Percentiles rank a stretch among this genome's conserved stretches.
These are phyloP conservation scores for Epinotia bilunana DNA, from an alignment of 2,888 invertebrate genomes.

Conservation along the genomic window DNA sequence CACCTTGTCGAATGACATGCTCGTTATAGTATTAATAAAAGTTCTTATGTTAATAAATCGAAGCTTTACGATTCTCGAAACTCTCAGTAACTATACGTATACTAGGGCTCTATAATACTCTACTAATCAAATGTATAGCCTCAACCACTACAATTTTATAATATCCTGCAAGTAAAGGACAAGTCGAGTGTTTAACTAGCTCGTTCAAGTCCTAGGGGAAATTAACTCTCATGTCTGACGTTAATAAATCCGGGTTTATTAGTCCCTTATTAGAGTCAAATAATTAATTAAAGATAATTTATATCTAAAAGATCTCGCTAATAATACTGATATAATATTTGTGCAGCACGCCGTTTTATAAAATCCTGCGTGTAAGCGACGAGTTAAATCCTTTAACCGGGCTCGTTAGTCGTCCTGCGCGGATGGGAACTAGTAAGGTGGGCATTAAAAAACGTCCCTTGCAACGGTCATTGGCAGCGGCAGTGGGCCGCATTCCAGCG, in stretches of 20 bases:
- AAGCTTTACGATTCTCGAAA: not conserved
- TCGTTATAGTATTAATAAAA: not conserved
- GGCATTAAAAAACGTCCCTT: conserved; percentile 79
- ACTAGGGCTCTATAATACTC: not conserved
- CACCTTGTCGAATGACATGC: not conserved
- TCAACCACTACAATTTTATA: conserved; percentile 14
- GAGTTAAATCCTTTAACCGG: conserved; percentile 31
- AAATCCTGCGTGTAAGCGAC: conserved; percentile 19
- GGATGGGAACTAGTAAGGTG: conserved; percentile 71
- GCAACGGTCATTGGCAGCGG: conserved; percentile 83
- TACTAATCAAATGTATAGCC: not conserved
- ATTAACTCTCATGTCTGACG: conserved; percentile 1
- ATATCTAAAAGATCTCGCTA: conserved; percentile 11
- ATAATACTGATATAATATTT: conserved; percentile 11
- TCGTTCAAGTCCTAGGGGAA: conserved; percentile 2
- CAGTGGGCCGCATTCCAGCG: conserved; percentile 82
- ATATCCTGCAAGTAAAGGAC: not conserved
- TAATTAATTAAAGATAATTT: not conserved
- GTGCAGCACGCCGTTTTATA: conserved; percentile 3
- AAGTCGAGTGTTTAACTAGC: not conserved
- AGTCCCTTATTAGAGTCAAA: not conserved
- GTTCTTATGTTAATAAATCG: not conserved
- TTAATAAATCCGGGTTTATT: conserved; percentile 8
- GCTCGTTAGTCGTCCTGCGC: conserved; percentile 61
- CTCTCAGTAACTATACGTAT: not conserved